Evolutionary conservation across 1,140 invertebrate genomes (phyloP).

Genomic region (Leucophenga varia): DNA sequence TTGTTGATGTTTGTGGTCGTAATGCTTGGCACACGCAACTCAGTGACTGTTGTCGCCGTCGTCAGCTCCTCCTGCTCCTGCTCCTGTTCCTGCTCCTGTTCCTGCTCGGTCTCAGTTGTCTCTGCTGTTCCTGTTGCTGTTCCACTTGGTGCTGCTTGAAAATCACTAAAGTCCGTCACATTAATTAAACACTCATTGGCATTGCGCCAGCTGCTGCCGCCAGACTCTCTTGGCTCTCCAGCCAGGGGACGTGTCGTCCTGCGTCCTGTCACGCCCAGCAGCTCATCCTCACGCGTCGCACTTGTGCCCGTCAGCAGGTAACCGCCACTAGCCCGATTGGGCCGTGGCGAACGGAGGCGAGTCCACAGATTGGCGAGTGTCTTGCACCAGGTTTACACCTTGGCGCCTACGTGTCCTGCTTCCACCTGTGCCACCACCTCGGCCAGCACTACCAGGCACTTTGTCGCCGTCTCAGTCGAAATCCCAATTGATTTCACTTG

Average conservation of each 20-base stretch:
- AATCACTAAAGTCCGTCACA: slow-evolving; percentile 50
- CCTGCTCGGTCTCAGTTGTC: slow-evolving; percentile 10
- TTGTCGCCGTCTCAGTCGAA: background rate
- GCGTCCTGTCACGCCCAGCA: slow-evolving; percentile 21
- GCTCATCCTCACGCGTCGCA: slow-evolving; percentile 43
- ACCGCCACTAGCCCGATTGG: slow-evolving; percentile 55
- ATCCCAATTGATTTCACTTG: slow-evolving; percentile 19
- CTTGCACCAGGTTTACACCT: slow-evolving; percentile 27
- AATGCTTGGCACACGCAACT: slow-evolving; percentile 30
- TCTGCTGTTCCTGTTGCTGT: slow-evolving; percentile 1
- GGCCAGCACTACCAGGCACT: too few relatives aligned
- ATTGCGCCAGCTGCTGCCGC: slow-evolving; percentile 8
- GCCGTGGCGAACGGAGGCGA: slow-evolving; percentile 54
- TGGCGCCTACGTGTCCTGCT: slow-evolving; percentile 19
- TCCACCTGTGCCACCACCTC: background rate
- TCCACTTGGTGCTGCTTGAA: slow-evolving; percentile 23
- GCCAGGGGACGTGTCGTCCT: slow-evolving; percentile 7
- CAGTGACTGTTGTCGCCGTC: slow-evolving; percentile 20
- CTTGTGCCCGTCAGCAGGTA: slow-evolving; percentile 48
- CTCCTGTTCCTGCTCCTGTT: slow-evolving; percentile 11
- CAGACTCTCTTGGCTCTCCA: slow-evolving; percentile 8
- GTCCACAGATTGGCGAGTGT: slow-evolving; percentile 55
- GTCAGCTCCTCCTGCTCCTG: slow-evolving; percentile 3
- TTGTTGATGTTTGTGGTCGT: slow-evolving; percentile 24
- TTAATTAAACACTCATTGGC: slow-evolving; percentile 52